Percentiles rank a stretch among this genome's conserved stretches.
phyloP scores from a whole-genome alignment of 2,797 vertebrate genomes.

The Cossypha polioptera region DNA sequence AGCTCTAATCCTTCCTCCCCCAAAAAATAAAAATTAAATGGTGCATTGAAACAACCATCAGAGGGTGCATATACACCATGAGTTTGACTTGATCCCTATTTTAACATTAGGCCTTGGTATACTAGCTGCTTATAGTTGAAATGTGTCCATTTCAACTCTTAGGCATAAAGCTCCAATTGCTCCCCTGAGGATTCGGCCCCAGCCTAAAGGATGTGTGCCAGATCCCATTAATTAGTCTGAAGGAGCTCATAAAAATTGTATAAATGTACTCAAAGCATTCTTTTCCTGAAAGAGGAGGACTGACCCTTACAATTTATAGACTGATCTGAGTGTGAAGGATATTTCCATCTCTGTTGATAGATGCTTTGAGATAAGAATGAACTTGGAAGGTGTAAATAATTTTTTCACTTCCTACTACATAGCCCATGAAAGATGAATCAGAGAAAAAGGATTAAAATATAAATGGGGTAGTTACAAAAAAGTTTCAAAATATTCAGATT shows the following conservation, averaged over 20 bases:
- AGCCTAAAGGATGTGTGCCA: not conserved
- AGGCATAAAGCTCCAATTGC: fast-evolving
- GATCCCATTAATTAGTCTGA: not conserved
- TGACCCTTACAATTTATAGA: not conserved
- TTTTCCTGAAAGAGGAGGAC: not conserved
- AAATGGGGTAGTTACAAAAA: not conserved
- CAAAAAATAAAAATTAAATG: not conserved
- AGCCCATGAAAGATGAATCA: not conserved
- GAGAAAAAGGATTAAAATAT: not conserved
- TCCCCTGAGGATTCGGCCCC: not conserved
- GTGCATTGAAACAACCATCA: slow-evolving; percentile 7
- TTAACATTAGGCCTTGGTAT: not conserved
- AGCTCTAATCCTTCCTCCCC: not conserved
- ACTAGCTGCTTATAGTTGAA: not conserved
- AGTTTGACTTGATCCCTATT: not conserved
- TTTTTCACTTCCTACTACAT: not conserved
- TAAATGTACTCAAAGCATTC: not conserved
- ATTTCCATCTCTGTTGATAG: not conserved
- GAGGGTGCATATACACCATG: slow-evolving; percentile 39
- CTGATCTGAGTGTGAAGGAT: not conserved
- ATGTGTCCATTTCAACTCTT: not conserved
- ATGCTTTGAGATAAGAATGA: not conserved
- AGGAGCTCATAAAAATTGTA: not conserved
- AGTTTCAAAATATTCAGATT: not conserved
- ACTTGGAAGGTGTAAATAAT: not conserved